Evolutionary conservation across 2,113 vertebrate species (phyloP), one percentile per base, ranked within the genome.

Genomic region (Charina bottae): DNA sequence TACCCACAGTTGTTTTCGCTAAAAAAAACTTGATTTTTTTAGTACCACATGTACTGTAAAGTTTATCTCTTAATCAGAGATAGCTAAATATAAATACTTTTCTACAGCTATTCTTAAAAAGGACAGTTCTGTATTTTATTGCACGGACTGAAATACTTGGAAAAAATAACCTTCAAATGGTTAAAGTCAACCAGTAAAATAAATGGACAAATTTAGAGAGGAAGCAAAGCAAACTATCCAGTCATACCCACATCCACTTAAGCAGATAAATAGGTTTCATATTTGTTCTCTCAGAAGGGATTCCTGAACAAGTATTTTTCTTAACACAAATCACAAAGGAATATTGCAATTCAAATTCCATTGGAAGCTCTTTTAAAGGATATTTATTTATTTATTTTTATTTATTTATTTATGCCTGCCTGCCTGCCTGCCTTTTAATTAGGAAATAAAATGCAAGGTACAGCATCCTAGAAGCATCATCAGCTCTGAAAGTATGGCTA

Each of bases 251-350:
- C 89, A 8, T 24, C 95, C 93, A 92, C 46, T 42, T 84, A 94
- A 96, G 89, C 89, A 72, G 91, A 96, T 96, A 96, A 97, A 97
- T 95, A 93, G 94, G 91, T 95, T 96, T 91, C 94, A 95, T 94
- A 94, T 92, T 90, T 90, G 91, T 90, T 89, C 89, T 93, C 93
- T 91, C 96, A 90, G 90, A 95, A 93, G 94, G 93, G 21, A 78
- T 89, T 88, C 72, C 89, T 62, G 15, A 24, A 91, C 59, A 42
- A 62, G 91, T 90, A 59, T 92, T 95, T 95, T 94, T 92, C 91
- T 42, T 90, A 92, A 88, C 17, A 90, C 84, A 90, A 93, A 95
- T 89, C 93, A 85, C 92, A 95, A 95, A 91, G 90, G 90, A 96
- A 92, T 95, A 96, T 62, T 94, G 92, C 24, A 94, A 94, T 96